Evolutionary conservation across 2,888 invertebrate species (phyloP).

Genomic region (Morpho deidamia): DNA sequence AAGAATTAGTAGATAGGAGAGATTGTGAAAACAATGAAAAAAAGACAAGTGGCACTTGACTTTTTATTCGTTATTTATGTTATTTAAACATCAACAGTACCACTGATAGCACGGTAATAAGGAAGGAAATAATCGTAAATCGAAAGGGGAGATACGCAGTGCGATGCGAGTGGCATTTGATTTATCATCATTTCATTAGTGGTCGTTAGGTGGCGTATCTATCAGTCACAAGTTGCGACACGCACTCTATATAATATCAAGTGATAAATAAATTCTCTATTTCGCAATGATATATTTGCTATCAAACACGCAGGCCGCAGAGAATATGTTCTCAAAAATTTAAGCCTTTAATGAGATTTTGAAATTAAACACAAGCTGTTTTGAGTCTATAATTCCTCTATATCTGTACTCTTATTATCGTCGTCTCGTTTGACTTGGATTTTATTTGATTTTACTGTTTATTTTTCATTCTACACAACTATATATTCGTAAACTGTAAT

Average conservation of each 20-base stretch:
- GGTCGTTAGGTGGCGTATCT: slow-evolving; percentile 9
- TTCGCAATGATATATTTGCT: slow-evolving; percentile 35
- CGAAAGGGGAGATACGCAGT: slow-evolving; percentile 18
- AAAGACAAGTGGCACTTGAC: too few relatives aligned
- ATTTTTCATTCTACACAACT: too few relatives aligned
- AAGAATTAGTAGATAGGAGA: too few relatives aligned
- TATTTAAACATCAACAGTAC: background rate
- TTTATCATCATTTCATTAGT: slow-evolving; percentile 26
- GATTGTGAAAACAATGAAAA: too few relatives aligned
- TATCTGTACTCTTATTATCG: too few relatives aligned
- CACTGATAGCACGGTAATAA: slow-evolving; percentile 16
- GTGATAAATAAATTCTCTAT: slow-evolving; percentile 54
- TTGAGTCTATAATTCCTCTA: too few relatives aligned
- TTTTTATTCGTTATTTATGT: too few relatives aligned
- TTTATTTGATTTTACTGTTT: too few relatives aligned
- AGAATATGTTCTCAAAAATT: background rate
- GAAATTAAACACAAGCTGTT: too few relatives aligned
- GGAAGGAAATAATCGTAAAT: slow-evolving; percentile 21
- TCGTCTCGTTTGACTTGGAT: too few relatives aligned
- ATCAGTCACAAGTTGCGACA: slow-evolving; percentile 35
- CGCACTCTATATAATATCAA: slow-evolving; percentile 22
- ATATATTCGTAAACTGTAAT: too few relatives aligned
- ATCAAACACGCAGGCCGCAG: background rate
- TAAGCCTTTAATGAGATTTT: too few relatives aligned
- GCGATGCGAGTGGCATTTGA: slow-evolving; percentile 19